phyloP scores from a whole-genome alignment of 2,888 invertebrate species.

The Mactromeris polynyma region DNA sequence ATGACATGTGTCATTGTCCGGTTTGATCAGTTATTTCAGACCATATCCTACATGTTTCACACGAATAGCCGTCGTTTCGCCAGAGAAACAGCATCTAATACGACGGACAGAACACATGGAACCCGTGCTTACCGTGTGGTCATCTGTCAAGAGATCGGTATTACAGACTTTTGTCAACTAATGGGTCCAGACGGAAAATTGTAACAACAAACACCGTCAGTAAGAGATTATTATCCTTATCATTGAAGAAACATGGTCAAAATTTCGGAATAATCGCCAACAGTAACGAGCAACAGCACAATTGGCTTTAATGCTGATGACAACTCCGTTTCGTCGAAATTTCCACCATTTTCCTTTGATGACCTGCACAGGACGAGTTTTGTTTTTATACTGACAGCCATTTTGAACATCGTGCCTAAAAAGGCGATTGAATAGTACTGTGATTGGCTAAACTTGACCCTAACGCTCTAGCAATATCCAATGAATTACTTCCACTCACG shows the following conservation, averaged over 20 bases:
- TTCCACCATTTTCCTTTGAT: slow-evolving; percentile 68
- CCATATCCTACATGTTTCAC: no score
- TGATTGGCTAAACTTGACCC: slow-evolving; percentile 74
- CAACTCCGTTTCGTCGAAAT: not conserved
- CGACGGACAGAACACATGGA: no score
- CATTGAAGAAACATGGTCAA: not conserved
- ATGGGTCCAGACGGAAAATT: slow-evolving; percentile 9
- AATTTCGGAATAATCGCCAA: not conserved
- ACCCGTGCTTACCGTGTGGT: not conserved
- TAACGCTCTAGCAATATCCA: slow-evolving; percentile 37
- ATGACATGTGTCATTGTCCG: no score
- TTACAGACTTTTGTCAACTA: not conserved
- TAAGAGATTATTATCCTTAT: not conserved
- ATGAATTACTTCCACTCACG: slow-evolving; percentile 42
- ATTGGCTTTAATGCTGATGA: not conserved
- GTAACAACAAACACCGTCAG: not conserved
- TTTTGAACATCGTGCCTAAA: slow-evolving; percentile 90
- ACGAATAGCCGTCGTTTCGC: no score
- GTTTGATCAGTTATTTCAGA: no score
- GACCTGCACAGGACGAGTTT: slow-evolving; percentile 89
- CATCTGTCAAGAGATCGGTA: slow-evolving; percentile 1
- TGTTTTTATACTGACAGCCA: slow-evolving; percentile 99
- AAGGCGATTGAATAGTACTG: slow-evolving; percentile 73
- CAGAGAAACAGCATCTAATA: no score
- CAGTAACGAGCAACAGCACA: not conserved